Base-by-base conservation (phyloP, 2,797 vertebrate species). In the Oceanodroma leucorhoa region DNA sequence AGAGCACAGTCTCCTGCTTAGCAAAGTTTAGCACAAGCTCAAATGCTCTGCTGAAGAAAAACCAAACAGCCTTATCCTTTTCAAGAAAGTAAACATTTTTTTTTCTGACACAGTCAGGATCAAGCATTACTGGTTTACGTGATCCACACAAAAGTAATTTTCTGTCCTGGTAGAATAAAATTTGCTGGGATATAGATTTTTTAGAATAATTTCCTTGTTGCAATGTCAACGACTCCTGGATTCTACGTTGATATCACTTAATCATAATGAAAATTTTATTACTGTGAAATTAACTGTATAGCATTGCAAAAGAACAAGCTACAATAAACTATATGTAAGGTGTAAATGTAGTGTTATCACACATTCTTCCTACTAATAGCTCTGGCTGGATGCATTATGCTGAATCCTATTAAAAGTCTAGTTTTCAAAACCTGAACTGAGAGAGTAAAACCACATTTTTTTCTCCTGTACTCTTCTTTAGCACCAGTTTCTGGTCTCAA, bases 401-500 rank as follows among this genome's bases (percentile, higher is more conserved):
- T 77, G 79, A 80, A 26, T 7, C 5, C 9, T 66, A 19, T 54
- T 45, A 71, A 77, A 94, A 61, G 3, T 34, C 32, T 27, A 41
- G 22, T 61, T 64, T 81, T 93, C 87, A 78, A 83, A 94, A 73
- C 23, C 18, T 85, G 40, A 73, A 22, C 11, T 67, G 73, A 41
- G 71, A 60, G 62, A 43, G 7, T 36, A 83, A 87, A 89, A 14
- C 6, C 64, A 43, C 11, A 26, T 60, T 90, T 94, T 95, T 87
- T 71, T 21, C 55, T 53, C 62, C 50, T 57, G 26, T 15, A 7
- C 48, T 82, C 61, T 75, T 91, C 46, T 96, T 93, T 93, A 95
- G 54, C 95, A 95, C 96, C 57, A 54, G 64, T 92, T 96, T 94
- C 92, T 95, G 71, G 88, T 67, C 32, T 51, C 17, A 81, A 45